Conservation (phyloP, 2,888 invertebrate species). For the Saturnia japonica region DNA sequence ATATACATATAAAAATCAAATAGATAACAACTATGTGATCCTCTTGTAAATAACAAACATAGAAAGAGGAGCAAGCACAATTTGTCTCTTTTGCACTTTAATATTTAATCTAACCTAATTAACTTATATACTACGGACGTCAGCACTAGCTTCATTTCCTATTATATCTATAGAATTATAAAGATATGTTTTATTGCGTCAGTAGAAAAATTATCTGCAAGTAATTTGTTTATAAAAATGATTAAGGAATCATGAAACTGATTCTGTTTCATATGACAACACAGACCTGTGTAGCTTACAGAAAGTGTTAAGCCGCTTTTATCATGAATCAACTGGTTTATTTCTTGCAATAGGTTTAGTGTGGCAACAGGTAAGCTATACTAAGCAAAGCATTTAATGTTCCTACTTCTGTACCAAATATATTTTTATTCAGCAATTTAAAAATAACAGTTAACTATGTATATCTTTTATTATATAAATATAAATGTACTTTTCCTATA, state of each 20-base stretch:
- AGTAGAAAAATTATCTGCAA: background rate
- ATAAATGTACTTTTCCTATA: background rate
- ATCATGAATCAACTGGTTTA: background rate
- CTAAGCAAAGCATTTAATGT: too few species aligned
- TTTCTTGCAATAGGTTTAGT: background rate
- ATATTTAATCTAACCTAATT: background rate
- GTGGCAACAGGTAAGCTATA: too few species aligned
- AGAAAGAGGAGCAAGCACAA: background rate
- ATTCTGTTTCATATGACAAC: too few species aligned
- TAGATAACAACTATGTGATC: background rate
- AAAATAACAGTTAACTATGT: background rate
- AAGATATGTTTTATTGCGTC: background rate
- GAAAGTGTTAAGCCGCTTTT: too few species aligned
- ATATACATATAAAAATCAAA: background rate
- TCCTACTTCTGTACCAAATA: too few species aligned
- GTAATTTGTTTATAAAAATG: background rate
- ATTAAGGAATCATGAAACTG: too few species aligned
- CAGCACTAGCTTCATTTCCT: background rate
- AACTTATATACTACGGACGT: background rate
- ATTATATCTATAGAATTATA: background rate
- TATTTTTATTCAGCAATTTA: too few species aligned
- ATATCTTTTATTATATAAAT: background rate
- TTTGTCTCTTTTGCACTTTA: background rate
- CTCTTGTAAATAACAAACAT: background rate
- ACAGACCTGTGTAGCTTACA: too few species aligned